These are phyloP conservation scores for Nematolebias whitei DNA, from an alignment of 2,113 vertebrate species.

Conservation along the genomic window DNA sequence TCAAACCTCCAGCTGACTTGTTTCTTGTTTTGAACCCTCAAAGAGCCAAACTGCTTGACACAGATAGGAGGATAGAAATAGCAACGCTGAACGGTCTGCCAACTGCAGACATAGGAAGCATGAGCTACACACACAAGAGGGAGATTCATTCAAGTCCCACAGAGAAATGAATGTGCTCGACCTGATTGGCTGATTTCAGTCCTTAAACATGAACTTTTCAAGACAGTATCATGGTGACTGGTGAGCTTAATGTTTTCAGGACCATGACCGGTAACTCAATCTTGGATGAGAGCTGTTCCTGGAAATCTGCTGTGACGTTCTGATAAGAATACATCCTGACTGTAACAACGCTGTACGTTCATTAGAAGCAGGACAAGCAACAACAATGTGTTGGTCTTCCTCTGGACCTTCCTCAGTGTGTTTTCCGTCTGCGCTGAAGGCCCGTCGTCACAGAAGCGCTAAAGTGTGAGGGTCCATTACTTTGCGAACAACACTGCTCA, in stretches of 20 bases:
- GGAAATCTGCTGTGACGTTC: constrained; percentile 7
- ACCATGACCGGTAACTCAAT: constrained; percentile 5
- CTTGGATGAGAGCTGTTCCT: constrained; percentile 18
- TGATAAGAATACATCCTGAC: constrained; percentile 28
- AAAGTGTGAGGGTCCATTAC: constrained; percentile 51
- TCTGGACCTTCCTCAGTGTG: constrained; percentile 35
- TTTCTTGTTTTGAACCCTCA: constrained; percentile 24
- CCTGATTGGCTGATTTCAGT: constrained; percentile 28
- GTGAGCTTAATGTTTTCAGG: constrained; percentile 21
- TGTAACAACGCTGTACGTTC: not conserved
- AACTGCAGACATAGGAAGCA: constrained; percentile 13
- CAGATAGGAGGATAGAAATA: constrained; percentile 69
- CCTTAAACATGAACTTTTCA: not conserved
- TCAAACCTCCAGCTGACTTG: constrained; percentile 7
- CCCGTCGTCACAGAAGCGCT: constrained; percentile 29
- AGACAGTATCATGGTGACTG: constrained; percentile 35
- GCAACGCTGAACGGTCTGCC: constrained; percentile 25
- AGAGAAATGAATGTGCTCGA: constrained; percentile 24
- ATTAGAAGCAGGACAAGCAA: not conserved
- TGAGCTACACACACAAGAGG: not conserved
- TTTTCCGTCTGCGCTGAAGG: constrained; percentile 38
- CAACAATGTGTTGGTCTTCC: constrained; percentile 17
- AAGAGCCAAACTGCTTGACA: constrained; percentile 49
- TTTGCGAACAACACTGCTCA: constrained; percentile 68
- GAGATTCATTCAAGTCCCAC: constrained; percentile 27